Base-by-base conservation (phyloP, 2,888 invertebrate species). In the Gastracanthus pulcherrimus region DNA sequence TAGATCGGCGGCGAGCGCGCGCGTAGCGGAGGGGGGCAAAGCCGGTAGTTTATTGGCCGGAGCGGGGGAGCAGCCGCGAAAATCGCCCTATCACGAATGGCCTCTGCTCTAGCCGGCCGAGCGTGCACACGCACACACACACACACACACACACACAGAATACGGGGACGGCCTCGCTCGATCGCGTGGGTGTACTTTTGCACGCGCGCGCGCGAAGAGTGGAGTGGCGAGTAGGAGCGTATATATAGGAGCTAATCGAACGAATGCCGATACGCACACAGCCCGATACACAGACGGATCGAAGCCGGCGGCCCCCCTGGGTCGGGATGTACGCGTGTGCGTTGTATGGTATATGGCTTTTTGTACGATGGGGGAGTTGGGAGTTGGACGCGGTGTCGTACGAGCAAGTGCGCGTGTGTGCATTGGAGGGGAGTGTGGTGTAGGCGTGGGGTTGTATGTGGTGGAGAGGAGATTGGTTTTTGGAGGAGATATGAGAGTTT, bases 41-140 rank as follows among this genome's bases (percentile, higher is more conserved):
- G 19, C 55, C 51, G 45, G 74, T 55, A 77, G 70, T 80, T 74
- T 70, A 82, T 82, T 82, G 82, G 82, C 48, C 77, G 80, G 38
- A 31, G 74, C 77, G 76, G 41, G 70, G 80, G 82, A 82, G 82
- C 74, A 31, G 77, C 74, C 64, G 82, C 82, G 82, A 82, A 82
- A 82, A 80, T 80, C 80, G 77, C 70, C 82, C 82, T 82, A 82
- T 82, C 77, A 16, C 70, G 26, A 55, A 26, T 9, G 23, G 23
- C 55, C 64, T 36, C 38, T 51, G 6, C 70, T 48, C 7, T 67
- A 19, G 55, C 62, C 29, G 36, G 31, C 45, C 64, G 45, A 38
- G n/a, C 48, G 19, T n/a, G 60, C 7, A 7, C 19, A 36, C 31
- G n/a, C 13, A 3, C n/a, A n/a, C n/a, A n/a, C n/a, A n/a, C n/a